Evolutionary conservation across 2,888 invertebrate species (phyloP).

Genomic region (Lacanobia oleracea): DNA sequence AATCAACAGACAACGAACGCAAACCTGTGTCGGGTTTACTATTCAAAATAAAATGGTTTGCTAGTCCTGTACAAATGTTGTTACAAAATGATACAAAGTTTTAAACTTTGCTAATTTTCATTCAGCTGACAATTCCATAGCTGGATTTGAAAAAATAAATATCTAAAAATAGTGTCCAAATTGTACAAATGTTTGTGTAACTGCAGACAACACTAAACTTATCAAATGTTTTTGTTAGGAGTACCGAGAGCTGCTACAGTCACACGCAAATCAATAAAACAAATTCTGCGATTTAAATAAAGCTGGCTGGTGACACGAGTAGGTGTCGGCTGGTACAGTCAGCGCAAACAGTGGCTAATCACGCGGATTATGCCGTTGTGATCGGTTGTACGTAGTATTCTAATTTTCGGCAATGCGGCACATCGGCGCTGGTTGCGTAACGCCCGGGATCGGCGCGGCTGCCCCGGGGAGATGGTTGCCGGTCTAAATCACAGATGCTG

Average conservation of each 20-base stretch:
- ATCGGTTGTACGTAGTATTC: conserved; percentile 47
- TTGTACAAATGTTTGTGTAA: conserved; percentile 14
- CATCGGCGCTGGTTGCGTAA: conserved; percentile 54
- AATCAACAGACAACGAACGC: conserved; percentile 36
- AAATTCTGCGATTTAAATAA: conserved; percentile 34
- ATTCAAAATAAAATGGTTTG: conserved; percentile 29
- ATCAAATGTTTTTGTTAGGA: conserved; percentile 26
- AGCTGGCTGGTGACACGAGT: conserved; percentile 14
- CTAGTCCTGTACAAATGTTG: conserved; percentile 9
- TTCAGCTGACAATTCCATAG: not conserved
- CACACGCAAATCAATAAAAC: conserved; percentile 36
- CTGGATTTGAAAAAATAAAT: conserved; percentile 10
- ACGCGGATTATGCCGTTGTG: conserved; percentile 47
- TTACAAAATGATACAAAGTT: conserved; percentile 8
- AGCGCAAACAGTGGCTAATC: conserved; percentile 47
- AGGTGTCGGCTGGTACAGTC: conserved; percentile 44
- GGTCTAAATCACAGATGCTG: conserved; percentile 13
- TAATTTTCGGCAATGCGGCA: conserved; percentile 61
- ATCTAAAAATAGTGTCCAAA: not conserved
- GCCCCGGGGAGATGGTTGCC: conserved; percentile 13
- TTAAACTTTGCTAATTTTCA: conserved; percentile 22
- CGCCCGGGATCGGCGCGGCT: conserved; percentile 28
- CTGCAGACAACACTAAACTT: not conserved
- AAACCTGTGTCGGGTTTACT: conserved; percentile 26
- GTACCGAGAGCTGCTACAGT: conserved; percentile 29